Percentiles rank a stretch among this genome's conserved stretches.
These are phyloP conservation scores for Lordiphosa fenestrarum DNA, from an alignment of 2,888 invertebrate species.

Conservation along the genomic window DNA sequence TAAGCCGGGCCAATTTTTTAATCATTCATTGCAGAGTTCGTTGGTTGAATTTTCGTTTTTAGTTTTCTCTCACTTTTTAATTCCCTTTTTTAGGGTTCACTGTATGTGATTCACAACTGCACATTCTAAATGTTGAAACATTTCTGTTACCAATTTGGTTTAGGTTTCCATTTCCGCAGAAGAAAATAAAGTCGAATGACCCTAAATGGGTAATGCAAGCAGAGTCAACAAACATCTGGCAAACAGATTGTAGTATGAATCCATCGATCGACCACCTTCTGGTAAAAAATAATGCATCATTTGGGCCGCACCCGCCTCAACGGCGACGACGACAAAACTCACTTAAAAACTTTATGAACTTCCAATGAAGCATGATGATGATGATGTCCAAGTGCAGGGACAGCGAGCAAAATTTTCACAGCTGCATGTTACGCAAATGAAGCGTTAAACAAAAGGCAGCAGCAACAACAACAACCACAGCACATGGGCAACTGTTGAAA, in stretches of 20 bases:
- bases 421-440: constrained; percentile 64
- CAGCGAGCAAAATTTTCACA: constrained; percentile 46
- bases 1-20: no score
- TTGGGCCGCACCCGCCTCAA: constrained; percentile 34
- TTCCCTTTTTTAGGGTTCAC: no score
- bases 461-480: constrained; percentile 38
- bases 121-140: no score
- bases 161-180: constrained; percentile 48
- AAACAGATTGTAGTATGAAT: constrained; percentile 50
- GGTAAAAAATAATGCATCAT: constrained; percentile 35
- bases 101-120: no score
- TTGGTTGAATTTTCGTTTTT: no score
- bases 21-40: no score
- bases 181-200: constrained; percentile 27
- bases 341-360: constrained; percentile 41
- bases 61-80: no score
- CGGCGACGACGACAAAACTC: constrained; percentile 35
- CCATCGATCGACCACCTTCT: constrained; percentile 12
- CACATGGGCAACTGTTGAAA: constrained; percentile 51
- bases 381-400: constrained; percentile 39
- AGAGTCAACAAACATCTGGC: constrained; percentile 57
- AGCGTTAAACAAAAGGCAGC: constrained; percentile 51
- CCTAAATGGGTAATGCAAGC: constrained; percentile 38
- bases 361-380: constrained; percentile 46
- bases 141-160: no score